Base-by-base conservation (phyloP, 37 sponge, comb jelly and placozoan genomes). In the Cladorhizidae sp. region DNA sequence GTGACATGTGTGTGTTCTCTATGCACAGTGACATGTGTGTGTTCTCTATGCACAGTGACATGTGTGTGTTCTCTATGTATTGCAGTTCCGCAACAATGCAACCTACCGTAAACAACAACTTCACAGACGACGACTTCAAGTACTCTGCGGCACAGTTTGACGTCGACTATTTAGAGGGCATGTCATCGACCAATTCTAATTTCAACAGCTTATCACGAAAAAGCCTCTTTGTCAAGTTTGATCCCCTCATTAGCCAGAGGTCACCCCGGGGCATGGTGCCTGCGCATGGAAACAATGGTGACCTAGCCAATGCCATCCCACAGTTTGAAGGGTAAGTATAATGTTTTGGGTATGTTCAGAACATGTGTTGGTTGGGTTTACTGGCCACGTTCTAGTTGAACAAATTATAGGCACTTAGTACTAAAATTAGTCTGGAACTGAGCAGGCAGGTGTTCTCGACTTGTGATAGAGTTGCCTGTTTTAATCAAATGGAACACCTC, bases 191-290 rank as follows among this genome's bases (percentile, higher is more conserved):
- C 23, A 63, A 37, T 62, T 21, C 65, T 15, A 33, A 83, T 62
- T 57, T 40, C 55, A 87, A 75, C 79, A 80, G 87, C 22, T 70
- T 94, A 42, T 76, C 92, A 0, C 65, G 95, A 23, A 78, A 94
- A 73, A 93, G 92, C n/a, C 79, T 94, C 35, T 94, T 81, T 77
- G 92, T 91, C 25, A 91, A 88, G 68, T 94, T 94, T 79, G 95
- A 94, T 39, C 95, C 95, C 31, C 77, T 91, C 20, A 86, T 94
- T 25, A 87, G 83, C 8, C 33, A 20, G 57, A 64, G 20, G 29
- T 77, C 72, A 78, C 86, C 72, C 26, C 40, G 43, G 45, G 45
- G 36, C 67, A 65, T 7, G 31, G 35, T 17, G 36, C 32, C 67
- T 14, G 3, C 67, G 20, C n/a, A n/a, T n/a, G 26, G 26, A 21